Evolutionary conservation across 1,140 invertebrate genomes (phyloP).

Genomic region (Acromyrmex charruanus): DNA sequence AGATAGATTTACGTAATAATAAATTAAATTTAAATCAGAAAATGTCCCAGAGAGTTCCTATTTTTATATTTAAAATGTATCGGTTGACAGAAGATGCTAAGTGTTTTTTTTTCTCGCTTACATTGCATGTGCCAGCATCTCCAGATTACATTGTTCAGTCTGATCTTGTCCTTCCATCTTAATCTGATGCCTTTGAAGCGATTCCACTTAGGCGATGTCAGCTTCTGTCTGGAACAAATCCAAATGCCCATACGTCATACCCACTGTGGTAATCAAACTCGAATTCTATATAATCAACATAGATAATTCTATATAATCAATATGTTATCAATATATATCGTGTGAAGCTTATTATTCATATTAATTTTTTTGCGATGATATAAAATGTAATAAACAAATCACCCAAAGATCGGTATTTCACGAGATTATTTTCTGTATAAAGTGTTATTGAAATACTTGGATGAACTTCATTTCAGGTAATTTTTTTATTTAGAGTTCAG

Average conservation of each 20-base stretch:
- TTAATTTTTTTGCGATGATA: background rate
- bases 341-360: background rate
- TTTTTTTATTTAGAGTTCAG: background rate
- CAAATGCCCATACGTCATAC: slow-evolving; percentile 77
- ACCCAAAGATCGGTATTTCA: background rate
- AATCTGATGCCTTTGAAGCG: slow-evolving; percentile 99
- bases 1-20: background rate
- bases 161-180: slow-evolving; percentile 99
- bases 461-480: background rate
- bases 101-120: slow-evolving; percentile 88
- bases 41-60: background rate
- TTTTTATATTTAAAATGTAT: slow-evolving; percentile 1
- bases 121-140: slow-evolving; percentile 99
- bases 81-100: background rate
- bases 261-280: slow-evolving; percentile 52
- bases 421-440: background rate
- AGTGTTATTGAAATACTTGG: background rate
- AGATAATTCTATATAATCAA: background rate
- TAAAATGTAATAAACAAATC: background rate
- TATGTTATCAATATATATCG: background rate
- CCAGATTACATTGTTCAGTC: slow-evolving; percentile 99
- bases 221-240: slow-evolving; percentile 94
- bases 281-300: background rate
- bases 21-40: slow-evolving; percentile 10
- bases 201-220: slow-evolving; percentile 99